Evolutionary conservation across 2,113 vertebrate genomes (phyloP).

Genomic region (Chlorodrepanis virens): DNA sequence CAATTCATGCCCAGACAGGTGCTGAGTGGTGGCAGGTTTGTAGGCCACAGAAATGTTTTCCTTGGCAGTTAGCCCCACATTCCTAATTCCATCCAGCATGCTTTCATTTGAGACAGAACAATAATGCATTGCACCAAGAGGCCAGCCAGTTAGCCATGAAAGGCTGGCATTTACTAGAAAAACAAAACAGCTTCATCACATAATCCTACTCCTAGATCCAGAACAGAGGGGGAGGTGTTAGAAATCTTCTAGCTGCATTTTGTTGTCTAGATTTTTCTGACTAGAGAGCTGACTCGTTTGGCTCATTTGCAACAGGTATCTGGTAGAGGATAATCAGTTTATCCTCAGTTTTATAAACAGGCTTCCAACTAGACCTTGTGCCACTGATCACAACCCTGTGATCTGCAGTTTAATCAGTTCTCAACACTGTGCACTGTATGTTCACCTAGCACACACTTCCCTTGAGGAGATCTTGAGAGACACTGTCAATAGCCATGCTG

Average conservation of each 20-base stretch:
- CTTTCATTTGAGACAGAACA: conserved; percentile 27
- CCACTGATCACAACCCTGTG: background rate
- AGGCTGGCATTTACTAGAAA: conserved; percentile 26
- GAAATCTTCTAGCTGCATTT: background rate
- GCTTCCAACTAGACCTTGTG: background rate
- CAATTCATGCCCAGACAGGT: conserved; percentile 5
- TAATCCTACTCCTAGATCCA: background rate
- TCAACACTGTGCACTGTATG: background rate
- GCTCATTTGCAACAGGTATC: background rate
- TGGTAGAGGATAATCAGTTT: background rate
- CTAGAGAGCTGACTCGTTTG: background rate
- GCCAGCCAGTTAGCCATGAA: background rate
- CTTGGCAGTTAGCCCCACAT: conserved; percentile 1
- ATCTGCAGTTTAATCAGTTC: background rate
- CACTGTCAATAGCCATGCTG: too few relatives aligned
- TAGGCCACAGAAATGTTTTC: conserved; percentile 30
- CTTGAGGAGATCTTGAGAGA: background rate
- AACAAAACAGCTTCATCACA: background rate
- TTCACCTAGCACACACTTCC: background rate
- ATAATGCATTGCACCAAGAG: background rate
- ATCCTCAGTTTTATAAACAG: background rate
- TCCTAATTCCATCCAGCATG: conserved; percentile 3
- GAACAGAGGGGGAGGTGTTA: background rate
- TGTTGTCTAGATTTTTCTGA: background rate
- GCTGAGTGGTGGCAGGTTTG: conserved; percentile 1